A percentile compares a stretch with the other conserved stretches of the same genome.
Conservation (phyloP, 2,113 vertebrate genomes). For the Cyanoliseus patagonus region DNA sequence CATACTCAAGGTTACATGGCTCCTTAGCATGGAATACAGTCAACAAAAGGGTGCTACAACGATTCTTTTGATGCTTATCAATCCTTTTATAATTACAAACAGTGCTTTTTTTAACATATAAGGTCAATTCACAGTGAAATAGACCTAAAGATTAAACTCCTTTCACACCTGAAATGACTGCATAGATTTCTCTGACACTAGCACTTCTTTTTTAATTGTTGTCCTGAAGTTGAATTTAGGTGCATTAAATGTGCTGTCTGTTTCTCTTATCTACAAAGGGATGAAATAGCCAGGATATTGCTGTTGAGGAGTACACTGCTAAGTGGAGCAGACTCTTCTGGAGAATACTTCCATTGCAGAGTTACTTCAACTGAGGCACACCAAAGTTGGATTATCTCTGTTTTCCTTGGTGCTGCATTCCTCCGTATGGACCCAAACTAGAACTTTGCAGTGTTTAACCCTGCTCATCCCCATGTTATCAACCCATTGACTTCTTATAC, state of each 20-base stretch:
- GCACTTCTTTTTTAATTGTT: neutral
- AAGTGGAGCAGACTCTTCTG: neutral
- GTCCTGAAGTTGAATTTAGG: neutral
- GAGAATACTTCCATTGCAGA: neutral
- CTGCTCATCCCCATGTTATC: neutral
- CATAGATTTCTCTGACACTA: neutral
- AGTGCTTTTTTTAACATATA: neutral
- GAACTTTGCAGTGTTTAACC: neutral
- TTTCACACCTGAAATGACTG: neutral
- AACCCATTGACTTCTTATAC: neutral
- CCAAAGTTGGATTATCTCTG: neutral
- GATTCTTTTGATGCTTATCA: constrained; percentile 9
- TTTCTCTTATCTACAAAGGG: neutral
- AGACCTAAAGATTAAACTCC: neutral
- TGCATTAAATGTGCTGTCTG: neutral
- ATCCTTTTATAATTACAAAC: constrained; percentile 22
- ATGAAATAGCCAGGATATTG: neutral
- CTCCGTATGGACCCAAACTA: neutral
- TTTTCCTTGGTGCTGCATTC: neutral
- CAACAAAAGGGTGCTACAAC: constrained; percentile 7
- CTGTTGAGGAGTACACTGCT: neutral
- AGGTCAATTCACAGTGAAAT: neutral
- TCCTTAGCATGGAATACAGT: constrained; percentile 31
- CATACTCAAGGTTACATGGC: constrained; percentile 58
- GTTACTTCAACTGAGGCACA: neutral